These are phyloP conservation scores for Takifugu rubripes DNA, from an alignment of 2,797 vertebrate species.

Conservation along the genomic window DNA sequence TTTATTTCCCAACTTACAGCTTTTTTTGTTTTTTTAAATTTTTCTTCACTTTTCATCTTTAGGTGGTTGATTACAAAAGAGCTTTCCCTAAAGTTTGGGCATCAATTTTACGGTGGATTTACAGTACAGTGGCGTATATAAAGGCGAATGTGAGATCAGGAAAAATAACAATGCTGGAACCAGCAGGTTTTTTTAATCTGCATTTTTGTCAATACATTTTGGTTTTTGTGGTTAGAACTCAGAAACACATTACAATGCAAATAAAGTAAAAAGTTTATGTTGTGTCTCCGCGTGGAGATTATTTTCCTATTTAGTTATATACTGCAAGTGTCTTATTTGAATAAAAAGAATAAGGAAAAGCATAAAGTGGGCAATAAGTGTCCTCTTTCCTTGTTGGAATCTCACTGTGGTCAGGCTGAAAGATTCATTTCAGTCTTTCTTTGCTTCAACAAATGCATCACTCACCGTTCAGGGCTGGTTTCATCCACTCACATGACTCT, in stretches of 20 bases:
- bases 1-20: slow-evolving; percentile 49
- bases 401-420: slow-evolving; percentile 14
- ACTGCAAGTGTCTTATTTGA: slow-evolving; percentile 30
- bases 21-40: slow-evolving; percentile 22
- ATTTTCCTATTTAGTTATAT: slow-evolving; percentile 10
- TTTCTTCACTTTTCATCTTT: slow-evolving; percentile 25
- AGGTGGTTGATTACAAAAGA: slow-evolving; percentile 15
- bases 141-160: slow-evolving; percentile 21
- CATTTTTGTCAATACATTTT: slow-evolving; percentile 9
- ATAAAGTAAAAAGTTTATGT: slow-evolving; percentile 22
- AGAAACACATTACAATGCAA: slow-evolving; percentile 12
- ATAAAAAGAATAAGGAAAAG: slow-evolving; percentile 45
- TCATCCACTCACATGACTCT: too few relatives aligned
- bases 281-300: slow-evolving; percentile 12
- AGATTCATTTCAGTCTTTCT: slow-evolving; percentile 38
- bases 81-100: slow-evolving; percentile 27
- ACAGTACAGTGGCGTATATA: slow-evolving; percentile 15
- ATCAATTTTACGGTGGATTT: slow-evolving; percentile 17
- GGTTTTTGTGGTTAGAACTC: slow-evolving; percentile 24
- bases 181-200: slow-evolving; percentile 8
- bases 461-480: slow-evolving; percentile 36
- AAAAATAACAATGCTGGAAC: background rate
- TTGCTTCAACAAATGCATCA: slow-evolving; percentile 27
- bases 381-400: slow-evolving; percentile 31
- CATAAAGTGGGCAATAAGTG: slow-evolving; percentile 24